These are phyloP conservation scores for Danio jaintianensis DNA, from an alignment of 2,797 vertebrate species.

Conservation along the genomic window DNA sequence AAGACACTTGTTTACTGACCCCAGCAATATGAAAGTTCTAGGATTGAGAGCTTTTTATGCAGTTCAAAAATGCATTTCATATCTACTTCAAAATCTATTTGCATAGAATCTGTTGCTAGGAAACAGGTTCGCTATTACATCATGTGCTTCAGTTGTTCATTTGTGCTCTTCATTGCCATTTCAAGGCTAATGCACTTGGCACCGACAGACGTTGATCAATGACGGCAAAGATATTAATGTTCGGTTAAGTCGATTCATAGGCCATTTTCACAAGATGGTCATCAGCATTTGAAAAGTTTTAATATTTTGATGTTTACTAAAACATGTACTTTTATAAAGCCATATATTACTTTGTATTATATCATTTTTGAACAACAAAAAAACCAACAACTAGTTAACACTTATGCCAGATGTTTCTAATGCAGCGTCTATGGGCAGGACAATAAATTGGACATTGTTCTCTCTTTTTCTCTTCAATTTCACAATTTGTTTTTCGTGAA, in stretches of 20 bases:
- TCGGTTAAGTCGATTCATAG: not conserved
- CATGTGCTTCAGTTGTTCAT: constrained; percentile 44
- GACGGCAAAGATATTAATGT: not conserved
- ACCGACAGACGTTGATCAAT: not conserved
- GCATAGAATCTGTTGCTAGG: constrained; percentile 70
- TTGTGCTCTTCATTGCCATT: constrained; percentile 48
- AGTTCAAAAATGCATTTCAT: not conserved
- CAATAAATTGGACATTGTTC: too few relatives aligned
- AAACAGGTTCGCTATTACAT: constrained; percentile 55
- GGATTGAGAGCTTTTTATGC: constrained; percentile 3
- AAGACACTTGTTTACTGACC: constrained; percentile 22
- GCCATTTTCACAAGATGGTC: too few relatives aligned
- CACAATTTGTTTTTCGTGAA: too few relatives aligned
- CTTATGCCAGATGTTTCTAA: too few relatives aligned
- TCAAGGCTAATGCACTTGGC: constrained; percentile 4
- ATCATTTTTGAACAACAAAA: too few relatives aligned
- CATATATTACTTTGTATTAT: too few relatives aligned
- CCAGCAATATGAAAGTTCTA: not conserved
- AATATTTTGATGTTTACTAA: too few relatives aligned
- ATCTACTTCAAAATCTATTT: constrained; percentile 60
- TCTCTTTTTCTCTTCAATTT: too few relatives aligned
- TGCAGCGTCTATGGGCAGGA: too few relatives aligned
- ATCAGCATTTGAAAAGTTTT: too few relatives aligned
- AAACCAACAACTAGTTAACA: too few relatives aligned
- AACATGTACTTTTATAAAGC: too few relatives aligned